phyloP scores from a whole-genome alignment of 2,113 vertebrate genomes.

The Furnarius figulus region DNA sequence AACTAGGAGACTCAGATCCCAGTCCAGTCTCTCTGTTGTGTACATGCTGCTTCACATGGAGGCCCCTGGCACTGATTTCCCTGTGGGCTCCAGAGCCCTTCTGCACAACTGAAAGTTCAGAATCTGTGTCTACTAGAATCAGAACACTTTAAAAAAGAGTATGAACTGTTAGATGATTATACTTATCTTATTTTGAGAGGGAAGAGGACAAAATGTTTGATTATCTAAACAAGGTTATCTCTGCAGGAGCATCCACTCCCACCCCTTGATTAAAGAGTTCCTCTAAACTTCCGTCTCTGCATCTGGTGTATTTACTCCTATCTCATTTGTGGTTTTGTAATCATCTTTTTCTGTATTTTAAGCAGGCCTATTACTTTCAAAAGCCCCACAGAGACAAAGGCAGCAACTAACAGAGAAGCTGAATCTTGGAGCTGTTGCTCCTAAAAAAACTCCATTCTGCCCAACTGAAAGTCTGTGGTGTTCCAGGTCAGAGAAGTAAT shows the following conservation, averaged over 20 bases:
- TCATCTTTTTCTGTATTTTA: constrained; percentile 34
- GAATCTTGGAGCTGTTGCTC: background rate
- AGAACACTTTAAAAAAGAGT: background rate
- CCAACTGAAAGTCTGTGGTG: background rate
- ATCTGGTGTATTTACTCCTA: constrained; percentile 20
- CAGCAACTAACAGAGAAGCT: background rate
- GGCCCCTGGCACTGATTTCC: background rate
- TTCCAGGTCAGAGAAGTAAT: background rate
- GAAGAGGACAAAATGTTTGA: background rate
- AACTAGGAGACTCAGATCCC: background rate
- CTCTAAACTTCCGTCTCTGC: constrained; percentile 7
- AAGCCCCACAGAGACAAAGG: background rate
- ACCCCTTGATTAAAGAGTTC: constrained; percentile 43
- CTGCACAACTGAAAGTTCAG: background rate
- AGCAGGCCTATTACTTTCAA: background rate
- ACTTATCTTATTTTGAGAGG: background rate
- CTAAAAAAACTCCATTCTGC: background rate
- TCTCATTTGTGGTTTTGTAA: constrained; percentile 43
- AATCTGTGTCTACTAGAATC: background rate
- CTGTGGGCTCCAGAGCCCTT: background rate
- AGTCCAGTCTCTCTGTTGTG: background rate
- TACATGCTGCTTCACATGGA: background rate
- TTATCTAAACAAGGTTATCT: constrained; percentile 46
- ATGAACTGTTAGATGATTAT: background rate
- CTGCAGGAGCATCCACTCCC: constrained; percentile 18